Evolutionary conservation across 1,140 invertebrate species (phyloP).

Genomic region (Tribolium castaneum): DNA sequence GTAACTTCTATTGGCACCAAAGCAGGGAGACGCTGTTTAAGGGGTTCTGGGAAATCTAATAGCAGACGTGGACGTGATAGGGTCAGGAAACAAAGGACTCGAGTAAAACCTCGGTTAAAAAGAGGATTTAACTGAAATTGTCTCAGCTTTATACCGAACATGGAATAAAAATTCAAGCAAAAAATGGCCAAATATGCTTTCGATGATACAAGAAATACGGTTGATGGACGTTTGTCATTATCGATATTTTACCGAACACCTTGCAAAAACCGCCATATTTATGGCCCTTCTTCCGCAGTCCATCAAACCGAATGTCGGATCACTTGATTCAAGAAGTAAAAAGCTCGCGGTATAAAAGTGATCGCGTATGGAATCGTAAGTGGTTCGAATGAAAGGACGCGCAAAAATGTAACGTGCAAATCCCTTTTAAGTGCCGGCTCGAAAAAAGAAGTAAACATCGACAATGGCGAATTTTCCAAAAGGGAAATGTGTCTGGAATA

Average conservation of each 20-base stretch:
- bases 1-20: conserved; percentile 23
- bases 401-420: conserved; percentile 34
- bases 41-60: conserved; percentile 15
- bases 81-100: conserved; percentile 8
- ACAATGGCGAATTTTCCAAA: background rate
- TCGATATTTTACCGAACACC: background rate
- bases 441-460: conserved; percentile 18
- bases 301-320: conserved; percentile 27
- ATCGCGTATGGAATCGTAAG: conserved; percentile 28
- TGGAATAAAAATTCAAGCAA: background rate
- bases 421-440: conserved; percentile 3
- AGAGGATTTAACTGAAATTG: background rate
- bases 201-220: too few species aligned
- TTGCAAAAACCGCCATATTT: conserved; percentile 6
- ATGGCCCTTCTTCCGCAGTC: conserved; percentile 19
- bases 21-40: background rate
- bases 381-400: conserved; percentile 26
- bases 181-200: background rate
- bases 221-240: background rate
- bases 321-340: conserved; percentile 31
- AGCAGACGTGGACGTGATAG: background rate
- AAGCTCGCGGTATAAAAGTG: conserved; percentile 22
- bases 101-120: background rate
- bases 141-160: background rate
- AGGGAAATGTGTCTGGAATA: background rate